These are phyloP conservation scores for Melopsittacus undulatus DNA, from an alignment of 2,797 vertebrate species.

Conservation along the genomic window DNA sequence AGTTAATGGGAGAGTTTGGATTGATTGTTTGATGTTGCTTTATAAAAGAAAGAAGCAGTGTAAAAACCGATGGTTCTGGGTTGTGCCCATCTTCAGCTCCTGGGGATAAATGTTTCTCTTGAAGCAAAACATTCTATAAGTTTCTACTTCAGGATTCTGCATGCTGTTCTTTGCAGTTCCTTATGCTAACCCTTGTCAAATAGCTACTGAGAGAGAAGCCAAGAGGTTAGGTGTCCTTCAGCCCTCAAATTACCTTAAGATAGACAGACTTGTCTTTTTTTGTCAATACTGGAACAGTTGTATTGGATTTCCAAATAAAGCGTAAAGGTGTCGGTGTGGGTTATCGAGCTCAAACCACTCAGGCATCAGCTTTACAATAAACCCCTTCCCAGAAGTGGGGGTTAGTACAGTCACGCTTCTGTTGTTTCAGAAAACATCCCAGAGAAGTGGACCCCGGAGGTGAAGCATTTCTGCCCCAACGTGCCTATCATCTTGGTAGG, in stretches of 20 bases:
- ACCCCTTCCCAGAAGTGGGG: background rate
- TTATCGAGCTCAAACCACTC: background rate
- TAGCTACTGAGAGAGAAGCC: background rate
- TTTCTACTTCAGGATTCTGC: background rate
- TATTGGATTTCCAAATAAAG: background rate
- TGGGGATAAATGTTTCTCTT: background rate
- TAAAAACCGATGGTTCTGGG: background rate
- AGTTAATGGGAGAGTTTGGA: background rate
- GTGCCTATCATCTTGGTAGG: slow-evolving; percentile 98
- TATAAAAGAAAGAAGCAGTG: background rate
- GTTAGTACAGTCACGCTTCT: background rate
- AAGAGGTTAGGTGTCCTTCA: background rate
- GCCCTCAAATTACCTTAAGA: background rate
- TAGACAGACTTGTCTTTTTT: background rate
- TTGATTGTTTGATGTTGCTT: background rate
- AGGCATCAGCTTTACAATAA: background rate
- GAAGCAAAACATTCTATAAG: background rate
- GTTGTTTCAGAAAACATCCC: slow-evolving; percentile 93
- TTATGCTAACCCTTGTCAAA: background rate
- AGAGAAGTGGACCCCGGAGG: slow-evolving; percentile 98
- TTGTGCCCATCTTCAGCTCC: background rate
- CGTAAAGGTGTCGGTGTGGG: background rate
- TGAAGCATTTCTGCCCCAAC: slow-evolving; percentile 98
- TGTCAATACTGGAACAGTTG: background rate
- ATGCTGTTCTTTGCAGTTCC: background rate